Evolutionary conservation across 2,888 invertebrate genomes (phyloP).

Genomic region (Polia nebulosa): DNA sequence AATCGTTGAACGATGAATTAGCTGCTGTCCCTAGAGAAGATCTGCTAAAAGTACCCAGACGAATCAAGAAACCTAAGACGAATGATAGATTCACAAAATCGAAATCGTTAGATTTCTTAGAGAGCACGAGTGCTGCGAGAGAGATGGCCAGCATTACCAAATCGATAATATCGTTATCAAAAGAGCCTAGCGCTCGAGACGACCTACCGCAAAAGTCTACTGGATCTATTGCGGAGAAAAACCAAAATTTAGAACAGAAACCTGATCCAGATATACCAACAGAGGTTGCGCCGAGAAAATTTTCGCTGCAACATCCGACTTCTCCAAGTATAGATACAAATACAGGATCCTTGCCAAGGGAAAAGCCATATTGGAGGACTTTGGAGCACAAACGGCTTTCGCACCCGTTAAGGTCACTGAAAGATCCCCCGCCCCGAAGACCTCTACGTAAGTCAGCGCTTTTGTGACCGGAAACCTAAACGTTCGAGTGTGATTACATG

Average conservation of each 20-base stretch:
- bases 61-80: conserved; percentile 82
- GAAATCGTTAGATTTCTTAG: conserved; percentile 49
- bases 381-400: conserved; percentile 87
- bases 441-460: conserved; percentile 87
- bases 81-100: conserved; percentile 65
- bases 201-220: conserved; percentile 72
- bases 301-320: conserved; percentile 81
- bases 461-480: conserved; percentile 76
- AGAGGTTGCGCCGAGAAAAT: conserved; percentile 74
- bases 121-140: conserved; percentile 63
- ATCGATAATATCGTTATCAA: conserved; percentile 83
- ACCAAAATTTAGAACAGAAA: conserved; percentile 77
- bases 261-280: conserved; percentile 62
- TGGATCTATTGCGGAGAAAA: conserved; percentile 73
- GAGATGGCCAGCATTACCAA: conserved; percentile 79
- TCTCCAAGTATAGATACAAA: conserved; percentile 72
- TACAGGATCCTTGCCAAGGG: conserved; percentile 82
- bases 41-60: conserved; percentile 84
- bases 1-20: conserved; percentile 74
- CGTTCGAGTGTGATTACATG: conserved; percentile 78
- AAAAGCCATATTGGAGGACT: conserved; percentile 87
- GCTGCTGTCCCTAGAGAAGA: conserved; percentile 81
- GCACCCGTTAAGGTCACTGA: conserved; percentile 85
- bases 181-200: conserved; percentile 83
- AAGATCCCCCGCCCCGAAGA: conserved; percentile 80